These are phyloP conservation scores for Neolamprologus longior DNA, from an alignment of 2,113 vertebrate species.

Conservation along the genomic window DNA sequence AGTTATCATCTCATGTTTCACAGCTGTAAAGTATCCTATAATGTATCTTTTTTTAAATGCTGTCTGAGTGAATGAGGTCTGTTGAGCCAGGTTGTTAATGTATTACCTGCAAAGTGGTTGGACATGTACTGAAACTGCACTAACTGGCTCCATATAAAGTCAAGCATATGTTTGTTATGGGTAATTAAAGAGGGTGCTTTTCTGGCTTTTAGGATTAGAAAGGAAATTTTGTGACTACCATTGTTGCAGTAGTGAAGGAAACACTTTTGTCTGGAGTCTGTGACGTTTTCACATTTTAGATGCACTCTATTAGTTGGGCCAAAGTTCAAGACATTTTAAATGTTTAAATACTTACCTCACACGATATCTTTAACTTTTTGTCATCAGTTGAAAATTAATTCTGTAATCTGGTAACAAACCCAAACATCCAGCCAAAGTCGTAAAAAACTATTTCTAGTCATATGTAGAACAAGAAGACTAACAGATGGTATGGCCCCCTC, in stretches of 20 bases:
- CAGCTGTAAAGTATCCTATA: background rate
- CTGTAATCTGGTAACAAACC: background rate
- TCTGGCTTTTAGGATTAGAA: background rate
- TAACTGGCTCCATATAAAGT: background rate
- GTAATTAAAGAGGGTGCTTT: background rate
- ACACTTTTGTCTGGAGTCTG: background rate
- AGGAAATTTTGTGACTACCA: background rate
- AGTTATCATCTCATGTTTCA: constrained; percentile 17
- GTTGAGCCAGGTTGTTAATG: constrained; percentile 18
- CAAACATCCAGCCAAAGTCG: background rate
- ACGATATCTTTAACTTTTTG: background rate
- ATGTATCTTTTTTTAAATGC: background rate
- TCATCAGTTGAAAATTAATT: background rate
- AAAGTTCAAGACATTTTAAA: background rate
- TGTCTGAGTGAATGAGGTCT: background rate
- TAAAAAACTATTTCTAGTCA: background rate
- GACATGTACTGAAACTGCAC: background rate
- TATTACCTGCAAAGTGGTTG: background rate
- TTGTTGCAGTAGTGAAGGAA: background rate
- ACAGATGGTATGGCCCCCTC: background rate
- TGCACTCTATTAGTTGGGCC: background rate
- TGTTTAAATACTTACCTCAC: background rate
- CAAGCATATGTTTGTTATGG: background rate
- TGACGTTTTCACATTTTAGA: background rate
- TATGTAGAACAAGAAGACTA: background rate